phyloP scores from a whole-genome alignment of 2,797 vertebrate genomes.

The Cuniculus paca region DNA sequence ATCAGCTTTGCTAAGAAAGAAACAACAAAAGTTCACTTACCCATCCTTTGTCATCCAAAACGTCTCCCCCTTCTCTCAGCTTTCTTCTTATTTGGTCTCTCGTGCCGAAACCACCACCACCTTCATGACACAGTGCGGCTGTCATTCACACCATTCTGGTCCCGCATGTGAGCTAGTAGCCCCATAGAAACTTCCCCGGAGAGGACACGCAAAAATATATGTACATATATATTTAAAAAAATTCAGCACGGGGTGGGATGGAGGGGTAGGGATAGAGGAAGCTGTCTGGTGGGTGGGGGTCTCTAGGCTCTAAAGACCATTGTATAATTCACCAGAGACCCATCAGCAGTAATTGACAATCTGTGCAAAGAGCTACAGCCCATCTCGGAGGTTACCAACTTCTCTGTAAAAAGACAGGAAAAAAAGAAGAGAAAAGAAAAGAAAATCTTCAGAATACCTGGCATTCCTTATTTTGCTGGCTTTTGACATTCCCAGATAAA shows the following conservation, averaged over 20 bases:
- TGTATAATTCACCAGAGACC: constrained; percentile 87
- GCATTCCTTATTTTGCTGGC: constrained; percentile 87
- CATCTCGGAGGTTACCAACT: constrained; percentile 86
- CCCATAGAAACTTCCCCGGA: constrained; percentile 89
- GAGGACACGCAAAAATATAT: constrained; percentile 83
- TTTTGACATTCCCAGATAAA: constrained; percentile 87
- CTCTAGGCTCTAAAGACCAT: constrained; percentile 88
- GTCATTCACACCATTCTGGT: constrained; percentile 86
- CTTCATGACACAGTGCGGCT: constrained; percentile 88
- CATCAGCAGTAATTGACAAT: constrained; percentile 84
- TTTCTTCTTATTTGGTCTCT: constrained; percentile 79
- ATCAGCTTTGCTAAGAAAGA: constrained; percentile 83
- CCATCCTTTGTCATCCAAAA: constrained; percentile 90
- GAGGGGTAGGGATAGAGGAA: constrained; percentile 82
- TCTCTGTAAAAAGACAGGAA: constrained; percentile 79
- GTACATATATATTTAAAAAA: constrained; percentile 76
- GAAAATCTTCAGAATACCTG: constrained; percentile 83
- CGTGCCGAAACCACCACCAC: constrained; percentile 83
- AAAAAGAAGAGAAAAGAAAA: background rate
- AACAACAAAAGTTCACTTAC: constrained; percentile 91
- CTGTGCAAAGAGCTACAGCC: constrained; percentile 81
- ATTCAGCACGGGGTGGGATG: constrained; percentile 76
- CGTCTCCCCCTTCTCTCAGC: constrained; percentile 78
- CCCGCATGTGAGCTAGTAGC: constrained; percentile 83
- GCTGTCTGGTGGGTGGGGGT: constrained; percentile 77